Conservation (phyloP, 2,888 invertebrate genomes). For the Tridacna gigas region DNA sequence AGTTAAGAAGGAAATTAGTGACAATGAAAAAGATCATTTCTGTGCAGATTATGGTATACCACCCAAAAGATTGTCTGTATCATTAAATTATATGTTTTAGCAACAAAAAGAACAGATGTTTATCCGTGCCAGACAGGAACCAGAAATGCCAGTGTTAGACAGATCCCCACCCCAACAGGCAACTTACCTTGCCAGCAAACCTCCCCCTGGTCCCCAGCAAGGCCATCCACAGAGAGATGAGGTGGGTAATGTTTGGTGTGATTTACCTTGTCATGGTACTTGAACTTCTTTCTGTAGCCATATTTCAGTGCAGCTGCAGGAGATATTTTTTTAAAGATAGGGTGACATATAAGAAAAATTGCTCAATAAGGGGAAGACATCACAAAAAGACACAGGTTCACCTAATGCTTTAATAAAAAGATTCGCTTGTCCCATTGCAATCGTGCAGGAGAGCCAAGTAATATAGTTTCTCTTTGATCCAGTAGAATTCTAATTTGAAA, state of each 20-base stretch:
- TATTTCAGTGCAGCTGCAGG: too few relatives aligned
- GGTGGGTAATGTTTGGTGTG: slow-evolving; percentile 31
- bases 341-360: too few relatives aligned
- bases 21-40: not conserved
- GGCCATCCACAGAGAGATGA: slow-evolving; percentile 51
- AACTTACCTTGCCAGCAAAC: slow-evolving; percentile 55
- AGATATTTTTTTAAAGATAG: too few relatives aligned
- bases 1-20: not conserved
- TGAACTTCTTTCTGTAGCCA: too few relatives aligned
- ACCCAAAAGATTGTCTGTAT: not conserved
- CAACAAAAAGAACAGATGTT: slow-evolving; percentile 65
- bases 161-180: slow-evolving; percentile 28
- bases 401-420: too few relatives aligned
- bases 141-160: slow-evolving; percentile 58
- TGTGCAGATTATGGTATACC: not conserved
- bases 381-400: too few relatives aligned
- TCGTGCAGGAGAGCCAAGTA: too few relatives aligned
- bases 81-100: slow-evolving; percentile 23
- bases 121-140: slow-evolving; percentile 56
- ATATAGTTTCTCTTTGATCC: too few relatives aligned
- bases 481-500: too few relatives aligned
- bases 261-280: too few relatives aligned
- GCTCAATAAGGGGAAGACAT: too few relatives aligned
- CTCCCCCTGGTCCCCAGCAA: slow-evolving; percentile 55
- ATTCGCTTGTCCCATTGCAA: too few relatives aligned